Evolutionary conservation across 2,113 vertebrate genomes (phyloP).

Genomic region (Gambusia affinis): DNA sequence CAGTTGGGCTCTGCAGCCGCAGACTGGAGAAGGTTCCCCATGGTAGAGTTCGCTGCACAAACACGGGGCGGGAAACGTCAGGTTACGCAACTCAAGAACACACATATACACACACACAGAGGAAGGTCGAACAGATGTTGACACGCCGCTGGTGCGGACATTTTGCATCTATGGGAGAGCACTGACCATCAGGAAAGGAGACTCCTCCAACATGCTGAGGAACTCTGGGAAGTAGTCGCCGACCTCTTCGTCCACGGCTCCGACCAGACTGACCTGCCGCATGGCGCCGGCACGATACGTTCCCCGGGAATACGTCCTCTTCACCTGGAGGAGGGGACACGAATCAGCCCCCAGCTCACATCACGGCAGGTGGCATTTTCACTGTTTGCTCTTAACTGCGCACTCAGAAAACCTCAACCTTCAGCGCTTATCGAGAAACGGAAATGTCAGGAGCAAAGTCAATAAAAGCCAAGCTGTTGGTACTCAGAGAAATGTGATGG

Average conservation of each 20-base stretch:
- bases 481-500: background rate
- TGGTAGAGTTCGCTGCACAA: slow-evolving; percentile 69
- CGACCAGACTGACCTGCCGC: slow-evolving; percentile 76
- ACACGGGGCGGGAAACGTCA: background rate
- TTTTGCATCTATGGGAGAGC: background rate
- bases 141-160: background rate
- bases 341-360: slow-evolving; percentile 20
- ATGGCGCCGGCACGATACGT: slow-evolving; percentile 76
- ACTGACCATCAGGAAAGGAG: slow-evolving; percentile 73
- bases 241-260: slow-evolving; percentile 76
- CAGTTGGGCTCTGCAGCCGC: slow-evolving; percentile 72
- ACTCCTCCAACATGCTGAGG: slow-evolving; percentile 72
- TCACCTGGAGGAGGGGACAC: slow-evolving; percentile 57
- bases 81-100: slow-evolving; percentile 2
- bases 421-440: background rate
- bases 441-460: slow-evolving; percentile 12
- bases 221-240: slow-evolving; percentile 77
- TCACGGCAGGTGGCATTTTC: background rate
- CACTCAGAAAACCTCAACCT: background rate
- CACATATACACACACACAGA: background rate
- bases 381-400: slow-evolving; percentile 4
- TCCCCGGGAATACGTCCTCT: slow-evolving; percentile 76
- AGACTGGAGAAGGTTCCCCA: slow-evolving; percentile 77
- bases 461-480: background rate
- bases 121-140: background rate